These are phyloP conservation scores for Scaptomyza pallida DNA, from an alignment of 1,140 invertebrate species.

Conservation along the genomic window DNA sequence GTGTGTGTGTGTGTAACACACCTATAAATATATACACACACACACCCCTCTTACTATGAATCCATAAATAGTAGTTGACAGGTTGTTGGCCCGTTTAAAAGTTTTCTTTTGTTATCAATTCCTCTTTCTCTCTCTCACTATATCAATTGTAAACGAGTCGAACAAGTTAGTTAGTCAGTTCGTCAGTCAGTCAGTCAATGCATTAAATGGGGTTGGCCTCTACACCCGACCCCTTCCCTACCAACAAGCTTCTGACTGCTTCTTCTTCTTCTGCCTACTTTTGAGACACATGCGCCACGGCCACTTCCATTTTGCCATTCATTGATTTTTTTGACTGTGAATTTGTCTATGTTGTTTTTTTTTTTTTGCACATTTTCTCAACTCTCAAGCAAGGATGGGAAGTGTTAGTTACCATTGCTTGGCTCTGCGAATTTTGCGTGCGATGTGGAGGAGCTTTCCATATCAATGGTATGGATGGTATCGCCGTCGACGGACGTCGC, in stretches of 20 bases:
- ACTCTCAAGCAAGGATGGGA: too few species aligned
- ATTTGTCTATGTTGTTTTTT: constrained; percentile 7
- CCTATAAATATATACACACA: background rate
- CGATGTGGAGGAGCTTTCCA: constrained; percentile 83
- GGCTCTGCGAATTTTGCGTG: constrained; percentile 71
- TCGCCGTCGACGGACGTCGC: constrained; percentile 88
- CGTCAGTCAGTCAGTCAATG: constrained; percentile 9
- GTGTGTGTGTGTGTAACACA: background rate
- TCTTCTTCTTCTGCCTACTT: constrained; percentile 35
- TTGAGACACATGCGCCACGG: constrained; percentile 77
- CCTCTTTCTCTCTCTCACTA: constrained; percentile 51
- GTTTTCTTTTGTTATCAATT: constrained; percentile 72
- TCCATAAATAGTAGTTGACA: constrained; percentile 53
- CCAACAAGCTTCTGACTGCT: constrained; percentile 13
- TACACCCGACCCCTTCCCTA: background rate
- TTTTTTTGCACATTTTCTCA: constrained; percentile 9
- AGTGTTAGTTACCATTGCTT: constrained; percentile 78
- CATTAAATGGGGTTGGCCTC: constrained; percentile 8
- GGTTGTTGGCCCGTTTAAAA: constrained; percentile 52
- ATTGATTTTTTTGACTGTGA: constrained; percentile 69
- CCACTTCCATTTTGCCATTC: constrained; percentile 75
- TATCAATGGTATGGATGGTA: constrained; percentile 88
- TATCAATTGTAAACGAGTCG: constrained; percentile 46
- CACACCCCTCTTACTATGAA: background rate
- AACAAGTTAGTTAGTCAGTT: background rate